Percentiles rank a stretch among this genome's conserved stretches.
Conservation (phyloP, 2,888 invertebrate species). For the Troglohyphantes excavatus region DNA sequence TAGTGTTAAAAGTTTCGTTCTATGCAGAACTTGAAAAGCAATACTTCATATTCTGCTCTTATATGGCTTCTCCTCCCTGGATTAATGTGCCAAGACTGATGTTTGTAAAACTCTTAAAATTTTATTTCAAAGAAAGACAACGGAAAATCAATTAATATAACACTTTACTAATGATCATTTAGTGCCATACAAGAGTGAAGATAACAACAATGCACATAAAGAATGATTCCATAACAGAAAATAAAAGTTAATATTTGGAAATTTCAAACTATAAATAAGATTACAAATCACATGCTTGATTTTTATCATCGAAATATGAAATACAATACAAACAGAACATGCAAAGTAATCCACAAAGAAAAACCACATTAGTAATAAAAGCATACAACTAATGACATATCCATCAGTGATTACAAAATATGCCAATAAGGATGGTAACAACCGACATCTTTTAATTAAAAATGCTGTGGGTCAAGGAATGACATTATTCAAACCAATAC, state of each 20-base stretch:
- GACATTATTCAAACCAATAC: too few relatives aligned
- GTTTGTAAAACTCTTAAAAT: too few relatives aligned
- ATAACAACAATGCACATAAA: constrained; percentile 28
- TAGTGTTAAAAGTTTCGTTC: too few relatives aligned
- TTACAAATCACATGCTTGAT: constrained; percentile 1
- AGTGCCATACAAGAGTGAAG: constrained; percentile 76
- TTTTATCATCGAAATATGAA: not conserved
- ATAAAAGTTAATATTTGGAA: constrained; percentile 24
- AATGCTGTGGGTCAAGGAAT: too few relatives aligned
- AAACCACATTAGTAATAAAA: not conserved
- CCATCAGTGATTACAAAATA: too few relatives aligned
- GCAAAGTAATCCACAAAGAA: constrained; percentile 3
- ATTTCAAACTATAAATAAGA: constrained; percentile 15
- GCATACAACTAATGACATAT: not conserved
- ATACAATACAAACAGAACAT: not conserved
- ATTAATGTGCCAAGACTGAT: too few relatives aligned
- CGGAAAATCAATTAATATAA: constrained; percentile 47
- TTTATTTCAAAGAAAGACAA: not conserved
- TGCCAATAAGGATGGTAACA: too few relatives aligned
- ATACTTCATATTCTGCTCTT: too few relatives aligned
- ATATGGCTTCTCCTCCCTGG: too few relatives aligned
- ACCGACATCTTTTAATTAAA: too few relatives aligned
- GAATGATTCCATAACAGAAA: constrained; percentile 15
- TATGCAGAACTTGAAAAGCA: too few relatives aligned
- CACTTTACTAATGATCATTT: constrained; percentile 77